Evolutionary conservation across 2,797 vertebrate species (phyloP), one percentile per base, ranked within the genome.

Genomic region (Fundulus diaphanus): DNA sequence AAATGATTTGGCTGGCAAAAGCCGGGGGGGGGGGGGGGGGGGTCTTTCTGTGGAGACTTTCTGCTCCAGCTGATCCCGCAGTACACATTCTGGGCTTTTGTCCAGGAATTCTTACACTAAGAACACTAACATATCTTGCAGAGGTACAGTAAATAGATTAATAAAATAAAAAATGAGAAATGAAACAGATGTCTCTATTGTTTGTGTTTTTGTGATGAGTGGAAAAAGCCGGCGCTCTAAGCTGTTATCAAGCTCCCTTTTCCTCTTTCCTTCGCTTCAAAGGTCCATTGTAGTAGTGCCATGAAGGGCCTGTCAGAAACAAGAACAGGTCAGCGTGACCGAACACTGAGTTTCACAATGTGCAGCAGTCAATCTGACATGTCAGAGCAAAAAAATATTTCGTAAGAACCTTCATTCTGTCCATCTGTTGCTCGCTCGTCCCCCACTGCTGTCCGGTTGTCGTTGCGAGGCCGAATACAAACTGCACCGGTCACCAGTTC

Each of bases 1-100:
- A 71, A 51, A 46, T 22, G 0, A 73, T 73, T 79, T 68, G 70
- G 2, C 42, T 72, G 59, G 68, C 5, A 66, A 69, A 76, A 69
- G 51, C 57, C 27, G 12, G 29, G 49, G 18, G 3, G 3, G 48
- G 33, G 51, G 52, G 27, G 12, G 29, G 49, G 18, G 3, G n/a
- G 3, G 48, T 29, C 35, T 73, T 42, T 51, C 33, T 56, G 61
- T 72, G 46, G 31, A 67, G 51, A 52, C 29, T 46, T 69, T 77
- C 33, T 52, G 49, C 69, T 65, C 31, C 46, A 65, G 56, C 44
- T 42, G 5, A 61, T 77, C 31, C 48, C 72, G 42, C 52, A 68
- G 52, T 12, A 37, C 35, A 69, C 0, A 18, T 33, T n/a, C 4
- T 27, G n/a, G 8, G 5, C 24, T 1, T 65, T 42, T 16, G 22